Base-by-base conservation (phyloP, 2,888 invertebrate species). In the Tupiocoris notatus region DNA sequence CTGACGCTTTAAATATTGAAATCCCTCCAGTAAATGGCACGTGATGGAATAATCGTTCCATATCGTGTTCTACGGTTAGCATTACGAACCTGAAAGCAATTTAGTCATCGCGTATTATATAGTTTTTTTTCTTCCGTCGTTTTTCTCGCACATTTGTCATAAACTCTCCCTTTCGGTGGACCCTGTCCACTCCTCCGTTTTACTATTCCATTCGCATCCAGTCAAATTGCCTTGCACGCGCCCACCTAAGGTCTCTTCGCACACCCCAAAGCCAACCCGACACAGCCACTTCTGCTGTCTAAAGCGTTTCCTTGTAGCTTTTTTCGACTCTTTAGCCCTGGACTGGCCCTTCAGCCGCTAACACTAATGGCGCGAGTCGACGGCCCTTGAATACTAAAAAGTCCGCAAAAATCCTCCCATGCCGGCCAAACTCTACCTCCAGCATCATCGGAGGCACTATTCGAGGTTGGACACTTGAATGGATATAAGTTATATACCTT, bases 281-380 rank as follows among this genome's bases (percentile, higher is more conserved):
- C n/a, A n/a, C n/a, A n/a, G n/a, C n/a, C 39, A 39, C 39, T 12
- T 39, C 12, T 3, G 39, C 39, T 39, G 39, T 39, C 74, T 64
- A 74, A 74, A 74, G 74, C 74, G 74, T 74, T 74, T 74, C 64
- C 74, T 64, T 74, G 74, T 74, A 74, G 74, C 74, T 64, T 74
- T 74, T 74, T 74, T 63, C 74, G 74, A 74, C 64, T 74, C 74
- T 64, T 74, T 64, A 74, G 64, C 74, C 64, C 74, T 24, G 39
- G 39, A 3, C 12, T 39, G 39, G 39, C 39, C 39, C 39, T 20
- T 22, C 20, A 20, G 62, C 62, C 62, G 62, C 22, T 22, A 21
- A 20, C 62, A 20, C 62, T 62, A 62, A 62, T 62, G 62, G 62
- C 22, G 62, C 62, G 62, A 62, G 16, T 22, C 62, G 62, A 12